A percentile compares a stretch with the other conserved stretches of the same genome.
phyloP scores from a whole-genome alignment of 2,888 invertebrate genomes.

The Oeneis ivallda region DNA sequence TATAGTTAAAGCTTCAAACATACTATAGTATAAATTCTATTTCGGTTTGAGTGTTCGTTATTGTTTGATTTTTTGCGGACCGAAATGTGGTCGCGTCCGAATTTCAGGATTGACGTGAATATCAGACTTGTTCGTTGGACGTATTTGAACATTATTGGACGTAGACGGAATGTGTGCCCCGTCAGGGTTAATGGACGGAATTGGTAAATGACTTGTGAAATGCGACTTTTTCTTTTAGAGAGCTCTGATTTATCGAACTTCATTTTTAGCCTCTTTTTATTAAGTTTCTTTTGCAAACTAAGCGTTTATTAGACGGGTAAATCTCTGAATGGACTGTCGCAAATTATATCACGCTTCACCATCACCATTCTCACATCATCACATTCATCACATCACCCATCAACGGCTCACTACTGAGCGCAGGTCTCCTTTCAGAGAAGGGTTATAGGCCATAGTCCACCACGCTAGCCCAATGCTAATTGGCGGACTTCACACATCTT shows the following conservation, averaged over 20 bases:
- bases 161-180: constrained; percentile 13
- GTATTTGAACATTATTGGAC: not conserved
- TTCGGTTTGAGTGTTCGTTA: too few relatives aligned
- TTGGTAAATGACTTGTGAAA: constrained; percentile 22
- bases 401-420: too few relatives aligned
- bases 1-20: too few relatives aligned
- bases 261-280: constrained; percentile 3
- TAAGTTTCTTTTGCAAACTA: not conserved
- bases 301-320: not conserved
- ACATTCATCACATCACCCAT: too few relatives aligned
- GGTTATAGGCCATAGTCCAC: too few relatives aligned
- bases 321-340: not conserved
- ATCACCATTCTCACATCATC: too few relatives aligned
- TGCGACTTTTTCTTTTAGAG: not conserved
- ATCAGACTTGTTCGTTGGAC: constrained; percentile 22
- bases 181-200: constrained; percentile 22
- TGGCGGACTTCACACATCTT: too few relatives aligned
- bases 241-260: constrained; percentile 10
- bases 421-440: too few relatives aligned
- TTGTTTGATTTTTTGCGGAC: not conserved
- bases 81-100: constrained; percentile 15
- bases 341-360: not conserved
- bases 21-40: too few relatives aligned
- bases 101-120: constrained; percentile 28
- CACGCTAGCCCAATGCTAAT: too few relatives aligned